Evolutionary conservation across 64 coral and sea anemone species (phyloP), one percentile per base, ranked within the genome.

Genomic region (Montipora foliosa): DNA sequence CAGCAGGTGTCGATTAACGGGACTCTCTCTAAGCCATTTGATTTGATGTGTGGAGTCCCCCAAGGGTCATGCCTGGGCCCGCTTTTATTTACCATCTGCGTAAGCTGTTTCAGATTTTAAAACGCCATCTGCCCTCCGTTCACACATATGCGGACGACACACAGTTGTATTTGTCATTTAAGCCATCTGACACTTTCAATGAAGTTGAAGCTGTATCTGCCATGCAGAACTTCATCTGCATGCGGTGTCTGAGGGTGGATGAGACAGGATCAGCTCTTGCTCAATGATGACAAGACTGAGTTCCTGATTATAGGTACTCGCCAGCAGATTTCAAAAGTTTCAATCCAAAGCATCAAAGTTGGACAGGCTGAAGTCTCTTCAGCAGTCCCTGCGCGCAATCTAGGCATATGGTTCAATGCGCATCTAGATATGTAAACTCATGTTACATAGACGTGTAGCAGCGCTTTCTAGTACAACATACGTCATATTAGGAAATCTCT

Each of bases 251-350:
- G 49, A 44, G 52, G 44, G 17, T 91, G 88, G 88, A 90, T 90
- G 88, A 21, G 72, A 49, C 45, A 83, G 58, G 79, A 91, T 81
- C 90, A 85, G 60, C 74, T 91, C 6, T 57, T 77, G 61, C 80
- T 95, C 19, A 91, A 95, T 87, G 80, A 95, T 84, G 81, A 87
- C 68, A 95, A 95, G 87, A 95, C 93, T 15, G 74, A 95, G 93
- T 84, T 94, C 79, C 13, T 89, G 66, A 75, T 93, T 61, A 70
- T 93, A 79, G 75, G 80, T 79, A 67, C 83, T 25, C 64, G 58
- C 67, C 92, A 93, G 49, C 80, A 79, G 66, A 84, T 69, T 50
- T 69, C 74, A 29, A 37, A 75, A 88, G 37, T 12, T 87, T 57
- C 53, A 57, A 11, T 57, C 53, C 53, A 57, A 57, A 57, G 53